Evolutionary conservation across 1,140 invertebrate genomes (phyloP).

Genomic region (Vanessa atalanta): DNA sequence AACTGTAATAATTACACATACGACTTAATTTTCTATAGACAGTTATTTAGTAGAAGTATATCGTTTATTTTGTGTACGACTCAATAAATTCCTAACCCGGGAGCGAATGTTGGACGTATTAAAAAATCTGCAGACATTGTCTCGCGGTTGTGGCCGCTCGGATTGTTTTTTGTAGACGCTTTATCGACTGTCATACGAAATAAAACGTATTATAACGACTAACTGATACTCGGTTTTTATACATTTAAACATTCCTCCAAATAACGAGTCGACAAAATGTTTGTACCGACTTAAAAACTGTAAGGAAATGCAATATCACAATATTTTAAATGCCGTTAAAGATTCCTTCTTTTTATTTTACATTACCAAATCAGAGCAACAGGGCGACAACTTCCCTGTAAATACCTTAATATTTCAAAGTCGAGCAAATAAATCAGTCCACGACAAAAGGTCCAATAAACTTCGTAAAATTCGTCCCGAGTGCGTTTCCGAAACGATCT

Average conservation of each 20-base stretch:
- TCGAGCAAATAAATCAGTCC: constrained; percentile 13
- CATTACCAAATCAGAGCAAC: not conserved
- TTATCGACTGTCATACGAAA: constrained; percentile 47
- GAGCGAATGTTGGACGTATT: constrained; percentile 66
- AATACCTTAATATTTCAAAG: not conserved
- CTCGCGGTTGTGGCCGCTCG: constrained; percentile 33
- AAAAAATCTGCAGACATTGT: constrained; percentile 66
- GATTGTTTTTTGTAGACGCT: constrained; percentile 36
- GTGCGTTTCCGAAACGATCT: constrained; percentile 50
- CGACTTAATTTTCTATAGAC: constrained; percentile 2
- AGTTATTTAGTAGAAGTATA: constrained; percentile 5
- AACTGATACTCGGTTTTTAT: constrained; percentile 11
- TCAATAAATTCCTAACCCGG: constrained; percentile 75
- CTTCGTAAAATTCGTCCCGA: constrained; percentile 31
- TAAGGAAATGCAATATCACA: not conserved
- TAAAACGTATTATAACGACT: constrained; percentile 35
- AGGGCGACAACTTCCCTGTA: not conserved
- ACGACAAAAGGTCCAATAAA: constrained; percentile 14
- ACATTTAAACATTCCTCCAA: not conserved
- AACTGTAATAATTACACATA: constrained; percentile 11
- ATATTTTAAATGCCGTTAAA: not conserved
- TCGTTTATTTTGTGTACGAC: constrained; percentile 58
- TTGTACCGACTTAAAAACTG: not conserved
- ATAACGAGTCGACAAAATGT: not conserved
- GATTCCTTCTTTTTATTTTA: not conserved